A percentile compares a stretch with the other conserved stretches of the same genome.
Conservation (phyloP, 92 coral and sea anemone species). For the Actinernus sp. region DNA sequence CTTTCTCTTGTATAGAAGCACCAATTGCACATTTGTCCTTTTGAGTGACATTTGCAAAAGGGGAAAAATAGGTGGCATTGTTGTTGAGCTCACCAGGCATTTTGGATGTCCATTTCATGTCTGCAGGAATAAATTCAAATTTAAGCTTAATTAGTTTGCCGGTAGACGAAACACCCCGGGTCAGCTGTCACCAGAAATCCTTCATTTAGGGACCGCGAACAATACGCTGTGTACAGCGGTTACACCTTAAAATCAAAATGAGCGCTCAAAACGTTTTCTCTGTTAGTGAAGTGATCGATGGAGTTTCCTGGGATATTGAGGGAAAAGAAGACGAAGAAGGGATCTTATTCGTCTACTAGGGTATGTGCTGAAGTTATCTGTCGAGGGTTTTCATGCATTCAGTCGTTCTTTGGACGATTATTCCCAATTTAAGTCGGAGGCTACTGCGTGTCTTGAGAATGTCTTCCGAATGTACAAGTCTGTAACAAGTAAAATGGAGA, state of each 20-base stretch:
- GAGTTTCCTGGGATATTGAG: background rate
- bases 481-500: slow-evolving; percentile 21
- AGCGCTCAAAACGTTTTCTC: slow-evolving; percentile 4
- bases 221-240: slow-evolving; percentile 21
- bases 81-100: slow-evolving; percentile 21
- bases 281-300: slow-evolving; percentile 16
- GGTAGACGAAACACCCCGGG: slow-evolving; percentile 24
- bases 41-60: slow-evolving; percentile 26
- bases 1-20: slow-evolving; percentile 1
- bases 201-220: slow-evolving; percentile 26
- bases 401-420: slow-evolving; percentile 18
- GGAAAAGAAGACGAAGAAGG: slow-evolving; percentile 9
- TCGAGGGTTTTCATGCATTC: slow-evolving; percentile 16
- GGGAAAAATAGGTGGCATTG: slow-evolving; percentile 26
- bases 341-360: background rate
- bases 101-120: slow-evolving; percentile 31
- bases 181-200: slow-evolving; percentile 14
- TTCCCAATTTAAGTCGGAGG: slow-evolving; percentile 32
- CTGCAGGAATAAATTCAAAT: slow-evolving; percentile 19
- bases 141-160: slow-evolving; percentile 10
- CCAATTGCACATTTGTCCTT: background rate
- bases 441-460: slow-evolving; percentile 1
- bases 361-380: slow-evolving; percentile 18
- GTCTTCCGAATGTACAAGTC: slow-evolving; percentile 29
- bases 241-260: slow-evolving; percentile 3